Evolutionary conservation across 2,888 invertebrate genomes (phyloP), one percentile per base, ranked within the genome.

Genomic region (Dryococelus australis): DNA sequence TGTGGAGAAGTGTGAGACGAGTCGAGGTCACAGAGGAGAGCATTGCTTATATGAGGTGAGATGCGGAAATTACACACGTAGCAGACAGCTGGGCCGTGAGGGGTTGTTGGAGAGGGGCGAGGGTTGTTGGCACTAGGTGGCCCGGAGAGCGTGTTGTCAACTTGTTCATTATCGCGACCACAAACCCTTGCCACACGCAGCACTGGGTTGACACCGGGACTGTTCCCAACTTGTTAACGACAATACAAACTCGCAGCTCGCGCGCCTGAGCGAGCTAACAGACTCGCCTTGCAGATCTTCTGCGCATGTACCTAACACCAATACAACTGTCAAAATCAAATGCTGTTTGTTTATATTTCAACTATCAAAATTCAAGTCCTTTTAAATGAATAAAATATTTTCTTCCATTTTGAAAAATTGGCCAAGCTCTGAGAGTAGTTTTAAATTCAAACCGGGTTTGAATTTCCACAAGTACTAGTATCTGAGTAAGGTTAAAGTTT

Each of bases 141-240:
- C 65, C 65, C n/a, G 65, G n/a, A 24, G 65, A 65, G 65, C 65
- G 65, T 65, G 65, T 65, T 65, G 12, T 16, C 65, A 65, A 65
- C 65, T 65, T 10, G n/a, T n/a, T 65, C 65, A 65, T 65, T 65
- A 65, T 65, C 65, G 65, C 65, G 65, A 65, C 65, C 65, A n/a
- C 65, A 16, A 65, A 20, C 47, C 47, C 47, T 65, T n/a, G 24
- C 65, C 65, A 65, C 65, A 20, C 65, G 20, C 65, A 47, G 47
- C 16, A 8, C 65, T 20, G 8, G 65, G 3, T 20, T 16, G 20
- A 51, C 51, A 51, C 51, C 51, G 51, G 51, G 1, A 24, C 65
- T n/a, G 65, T n/a, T 47, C 10, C 5, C 65, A 65, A 65, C 65
- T 65, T 65, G 65, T 65, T 65, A n/a, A 24, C 65, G 6, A n/a